Conservation (phyloP, 92 coral and sea anemone genomes). For the Ricordea florida region DNA sequence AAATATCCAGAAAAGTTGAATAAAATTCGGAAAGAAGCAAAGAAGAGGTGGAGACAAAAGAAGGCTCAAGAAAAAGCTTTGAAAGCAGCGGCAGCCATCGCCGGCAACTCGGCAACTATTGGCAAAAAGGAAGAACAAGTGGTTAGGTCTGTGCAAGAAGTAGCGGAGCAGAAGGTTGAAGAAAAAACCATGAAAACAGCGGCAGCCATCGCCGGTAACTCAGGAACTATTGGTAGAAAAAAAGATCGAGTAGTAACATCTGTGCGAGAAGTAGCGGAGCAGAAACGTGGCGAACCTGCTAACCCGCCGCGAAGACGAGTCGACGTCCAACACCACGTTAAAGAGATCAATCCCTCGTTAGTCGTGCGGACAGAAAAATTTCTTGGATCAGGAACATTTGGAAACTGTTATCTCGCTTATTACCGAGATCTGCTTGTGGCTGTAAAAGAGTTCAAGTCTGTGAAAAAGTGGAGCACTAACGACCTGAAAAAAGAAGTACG, state of each 20-base stretch:
- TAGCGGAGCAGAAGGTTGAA: background rate
- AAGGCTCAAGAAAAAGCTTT: background rate
- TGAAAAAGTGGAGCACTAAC: background rate
- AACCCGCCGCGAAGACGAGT: background rate
- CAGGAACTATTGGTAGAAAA: background rate
- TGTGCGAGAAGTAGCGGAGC: background rate
- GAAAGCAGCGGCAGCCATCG: background rate
- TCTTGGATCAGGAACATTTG: slow-evolving; percentile 5
- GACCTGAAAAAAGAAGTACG: too few relatives aligned
- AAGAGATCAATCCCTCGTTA: background rate
- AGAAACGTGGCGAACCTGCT: background rate
- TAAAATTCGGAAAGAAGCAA: background rate
- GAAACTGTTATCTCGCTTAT: slow-evolving; percentile 2
- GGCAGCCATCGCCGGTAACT: background rate
- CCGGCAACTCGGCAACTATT: too few relatives aligned
- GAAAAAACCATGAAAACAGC: background rate
- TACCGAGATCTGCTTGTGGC: slow-evolving; percentile 4
- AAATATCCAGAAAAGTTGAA: too few relatives aligned
- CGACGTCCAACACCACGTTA: too few relatives aligned
- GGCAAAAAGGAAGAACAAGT: too few relatives aligned
- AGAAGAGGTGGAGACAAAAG: slow-evolving; percentile 3
- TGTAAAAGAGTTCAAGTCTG: slow-evolving; percentile 2
- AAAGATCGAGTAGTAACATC: background rate
- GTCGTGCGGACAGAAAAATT: background rate
- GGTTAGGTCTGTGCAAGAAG: background rate